phyloP scores from a whole-genome alignment of 2,797 vertebrate genomes.

The Muscicapa comitata region DNA sequence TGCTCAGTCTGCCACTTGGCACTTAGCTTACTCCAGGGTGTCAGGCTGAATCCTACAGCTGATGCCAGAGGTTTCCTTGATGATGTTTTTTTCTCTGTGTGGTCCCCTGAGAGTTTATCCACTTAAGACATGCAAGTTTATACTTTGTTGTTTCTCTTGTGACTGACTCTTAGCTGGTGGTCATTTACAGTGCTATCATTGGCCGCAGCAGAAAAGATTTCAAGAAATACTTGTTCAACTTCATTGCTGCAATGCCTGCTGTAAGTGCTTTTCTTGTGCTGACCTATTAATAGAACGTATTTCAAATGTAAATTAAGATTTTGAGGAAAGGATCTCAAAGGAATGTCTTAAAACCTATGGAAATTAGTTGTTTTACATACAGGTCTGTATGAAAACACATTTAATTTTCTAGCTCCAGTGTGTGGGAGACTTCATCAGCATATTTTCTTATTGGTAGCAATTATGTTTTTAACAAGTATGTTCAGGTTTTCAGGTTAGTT shows the following conservation, averaged over 20 bases:
- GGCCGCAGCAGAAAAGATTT: conserved; percentile 94
- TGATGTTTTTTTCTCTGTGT: not conserved
- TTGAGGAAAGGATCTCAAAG: not conserved
- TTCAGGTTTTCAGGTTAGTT: not conserved
- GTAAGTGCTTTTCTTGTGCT: conserved; percentile 82
- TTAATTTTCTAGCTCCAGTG: not conserved
- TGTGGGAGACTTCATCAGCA: not conserved
- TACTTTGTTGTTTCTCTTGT: conserved; percentile 48
- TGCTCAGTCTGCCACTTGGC: not conserved
- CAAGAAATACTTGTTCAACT: conserved; percentile 94
- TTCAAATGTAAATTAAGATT: not conserved
- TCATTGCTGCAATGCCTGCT: conserved; percentile 93
- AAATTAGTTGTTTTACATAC: not conserved
- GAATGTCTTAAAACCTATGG: not conserved
- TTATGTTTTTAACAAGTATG: not conserved
- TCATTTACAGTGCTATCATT: conserved; percentile 96
- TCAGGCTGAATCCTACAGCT: not conserved
- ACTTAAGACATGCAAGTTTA: not conserved
- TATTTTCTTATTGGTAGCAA: not conserved
- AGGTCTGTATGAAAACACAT: not conserved
- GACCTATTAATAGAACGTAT: not conserved
- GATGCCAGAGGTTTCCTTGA: not conserved
- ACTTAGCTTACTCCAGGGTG: not conserved
- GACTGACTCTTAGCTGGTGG: conserved; percentile 79
- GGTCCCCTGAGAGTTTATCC: not conserved